Percentiles rank a stretch among this genome's conserved stretches.
Evolutionary conservation across 2,113 vertebrate species (phyloP).

Genomic region (Labeo rohita): DNA sequence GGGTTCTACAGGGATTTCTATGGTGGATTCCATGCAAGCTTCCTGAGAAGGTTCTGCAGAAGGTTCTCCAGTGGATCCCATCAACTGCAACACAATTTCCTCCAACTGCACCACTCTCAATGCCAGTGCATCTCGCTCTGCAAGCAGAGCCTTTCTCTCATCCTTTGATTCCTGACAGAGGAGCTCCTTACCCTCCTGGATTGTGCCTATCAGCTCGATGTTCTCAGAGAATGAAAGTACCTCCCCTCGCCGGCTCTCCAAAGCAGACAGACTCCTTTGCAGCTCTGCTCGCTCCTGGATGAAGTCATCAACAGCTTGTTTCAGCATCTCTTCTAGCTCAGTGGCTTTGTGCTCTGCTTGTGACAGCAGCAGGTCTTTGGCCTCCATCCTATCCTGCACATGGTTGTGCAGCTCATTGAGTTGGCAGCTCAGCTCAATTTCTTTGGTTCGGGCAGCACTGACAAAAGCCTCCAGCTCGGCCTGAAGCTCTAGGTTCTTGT

Average conservation of each 20-base stretch:
- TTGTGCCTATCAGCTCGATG: conserved; percentile 69
- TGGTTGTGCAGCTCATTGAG: conserved; percentile 73
- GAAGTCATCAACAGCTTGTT: conserved; percentile 71
- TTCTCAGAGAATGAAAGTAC: conserved; percentile 59
- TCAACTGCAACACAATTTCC: conserved; percentile 2
- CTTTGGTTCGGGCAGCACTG: conserved; percentile 68
- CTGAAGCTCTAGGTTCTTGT: conserved; percentile 78
- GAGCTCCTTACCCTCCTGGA: conserved; percentile 66
- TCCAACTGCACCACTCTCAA: conserved; percentile 69
- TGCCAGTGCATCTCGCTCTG: conserved; percentile 72
- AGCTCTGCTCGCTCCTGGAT: conserved; percentile 76
- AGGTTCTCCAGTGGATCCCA: neutral
- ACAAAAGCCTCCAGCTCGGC: conserved; percentile 73
- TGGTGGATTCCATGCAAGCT: neutral
- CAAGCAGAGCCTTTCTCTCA: conserved; percentile 68
- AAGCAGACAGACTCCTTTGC: conserved; percentile 60
- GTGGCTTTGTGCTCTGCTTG: conserved; percentile 65
- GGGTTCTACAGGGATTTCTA: neutral
- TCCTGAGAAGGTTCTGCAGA: neutral
- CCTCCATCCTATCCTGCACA: conserved; percentile 70
- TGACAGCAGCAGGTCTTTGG: conserved; percentile 64
- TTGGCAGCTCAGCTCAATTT: conserved; percentile 72
- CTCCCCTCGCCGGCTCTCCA: conserved; percentile 70
- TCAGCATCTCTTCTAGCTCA: conserved; percentile 68
- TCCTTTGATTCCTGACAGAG: conserved; percentile 65